These are phyloP conservation scores for Ptychochromis oligacanthus DNA, from an alignment of 2,113 vertebrate genomes.

Conservation along the genomic window DNA sequence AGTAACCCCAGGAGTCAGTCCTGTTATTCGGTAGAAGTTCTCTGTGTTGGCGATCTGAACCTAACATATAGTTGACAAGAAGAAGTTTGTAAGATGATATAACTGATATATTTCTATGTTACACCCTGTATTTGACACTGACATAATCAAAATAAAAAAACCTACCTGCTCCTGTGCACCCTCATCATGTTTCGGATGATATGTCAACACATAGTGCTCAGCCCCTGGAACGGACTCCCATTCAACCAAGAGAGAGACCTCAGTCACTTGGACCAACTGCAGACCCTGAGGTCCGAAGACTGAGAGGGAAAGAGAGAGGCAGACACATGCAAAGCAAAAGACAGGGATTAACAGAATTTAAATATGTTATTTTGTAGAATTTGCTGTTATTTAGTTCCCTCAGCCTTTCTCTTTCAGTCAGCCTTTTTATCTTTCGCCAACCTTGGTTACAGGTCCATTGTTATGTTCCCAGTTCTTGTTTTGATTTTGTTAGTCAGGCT, in stretches of 20 bases:
- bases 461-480: not conserved
- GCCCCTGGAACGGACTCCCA: slow-evolving; percentile 83
- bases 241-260: slow-evolving; percentile 83
- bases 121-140: not conserved
- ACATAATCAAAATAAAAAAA: not conserved
- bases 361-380: not conserved
- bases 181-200: slow-evolving; percentile 79
- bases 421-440: not conserved
- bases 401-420: not conserved
- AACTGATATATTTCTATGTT: not conserved
- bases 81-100: not conserved
- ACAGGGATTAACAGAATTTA: not conserved
- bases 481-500: not conserved
- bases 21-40: slow-evolving; percentile 80
- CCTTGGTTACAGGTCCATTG: not conserved
- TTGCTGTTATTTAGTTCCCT: not conserved
- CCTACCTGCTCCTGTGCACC: slow-evolving; percentile 67
- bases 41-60: slow-evolving; percentile 79
- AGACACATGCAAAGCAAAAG: not conserved
- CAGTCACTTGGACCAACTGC: slow-evolving; percentile 80
- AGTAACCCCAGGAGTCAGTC: slow-evolving; percentile 80
- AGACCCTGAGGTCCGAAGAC: slow-evolving; percentile 83
- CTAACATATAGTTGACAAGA: slow-evolving; percentile 23
- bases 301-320: slow-evolving; percentile 39
- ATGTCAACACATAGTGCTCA: slow-evolving; percentile 85